Percentiles rank a stretch among this genome's conserved stretches.
These are phyloP conservation scores for Sisor rabdophorus DNA, from an alignment of 2,113 vertebrate species.

Conservation along the genomic window DNA sequence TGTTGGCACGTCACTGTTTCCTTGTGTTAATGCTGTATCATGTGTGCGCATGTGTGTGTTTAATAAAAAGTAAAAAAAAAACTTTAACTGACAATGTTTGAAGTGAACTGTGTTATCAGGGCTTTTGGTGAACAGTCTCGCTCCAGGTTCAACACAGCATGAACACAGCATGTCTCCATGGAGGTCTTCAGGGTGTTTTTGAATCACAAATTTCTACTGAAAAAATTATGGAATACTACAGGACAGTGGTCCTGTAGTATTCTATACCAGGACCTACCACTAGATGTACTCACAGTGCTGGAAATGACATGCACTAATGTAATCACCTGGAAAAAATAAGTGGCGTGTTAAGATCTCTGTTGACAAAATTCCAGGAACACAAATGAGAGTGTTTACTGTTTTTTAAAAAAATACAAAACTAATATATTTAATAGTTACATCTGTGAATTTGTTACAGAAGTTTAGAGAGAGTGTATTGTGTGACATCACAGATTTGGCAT, in stretches of 20 bases:
- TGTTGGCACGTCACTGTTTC: conserved; percentile 37
- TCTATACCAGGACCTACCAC: conserved; percentile 52
- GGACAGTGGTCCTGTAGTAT: no score
- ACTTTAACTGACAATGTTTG: conserved; percentile 5
- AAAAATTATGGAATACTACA: no score
- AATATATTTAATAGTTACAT: no score
- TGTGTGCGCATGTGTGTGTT: conserved; percentile 44
- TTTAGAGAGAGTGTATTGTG: no score
- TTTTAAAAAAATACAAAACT: no score
- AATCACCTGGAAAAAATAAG: conserved; percentile 6
- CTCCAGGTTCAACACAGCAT: no score
- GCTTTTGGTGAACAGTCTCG: conserved; percentile 17
- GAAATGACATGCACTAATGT: conserved; percentile 32
- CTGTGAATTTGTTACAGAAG: no score
- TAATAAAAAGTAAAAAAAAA: conserved; percentile 40
- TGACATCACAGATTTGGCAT: no score
- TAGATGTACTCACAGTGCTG: conserved; percentile 62
- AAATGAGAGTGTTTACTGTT: no score
- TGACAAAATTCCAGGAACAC: neutral
- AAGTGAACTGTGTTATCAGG: conserved; percentile 20
- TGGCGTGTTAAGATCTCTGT: neutral
- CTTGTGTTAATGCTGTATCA: conserved; percentile 43
- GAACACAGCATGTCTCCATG: no score
- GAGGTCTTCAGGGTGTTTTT: conserved; percentile 30
- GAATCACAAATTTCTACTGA: no score